Conservation (phyloP, 2,113 vertebrate genomes). For the Rissa tridactyla region DNA sequence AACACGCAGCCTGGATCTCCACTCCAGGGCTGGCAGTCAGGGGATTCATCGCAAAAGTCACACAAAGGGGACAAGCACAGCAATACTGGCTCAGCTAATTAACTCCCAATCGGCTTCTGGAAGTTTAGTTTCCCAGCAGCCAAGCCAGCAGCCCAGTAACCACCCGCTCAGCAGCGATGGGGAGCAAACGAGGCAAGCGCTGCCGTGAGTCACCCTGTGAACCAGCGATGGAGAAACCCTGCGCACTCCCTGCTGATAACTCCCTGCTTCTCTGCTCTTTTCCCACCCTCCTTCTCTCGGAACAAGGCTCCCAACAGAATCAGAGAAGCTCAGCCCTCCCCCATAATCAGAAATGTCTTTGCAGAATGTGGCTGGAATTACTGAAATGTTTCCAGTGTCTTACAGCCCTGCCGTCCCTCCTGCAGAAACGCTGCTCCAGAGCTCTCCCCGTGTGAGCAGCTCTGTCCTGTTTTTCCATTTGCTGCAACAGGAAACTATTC, state of each 20-base stretch:
- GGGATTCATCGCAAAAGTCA: neutral
- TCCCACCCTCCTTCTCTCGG: neutral
- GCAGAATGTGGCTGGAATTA: neutral
- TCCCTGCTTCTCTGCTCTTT: neutral
- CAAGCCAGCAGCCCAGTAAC: neutral
- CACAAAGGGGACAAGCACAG: neutral
- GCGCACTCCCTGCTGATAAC: neutral
- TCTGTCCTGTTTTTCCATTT: neutral
- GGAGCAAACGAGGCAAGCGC: neutral
- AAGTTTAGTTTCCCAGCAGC: neutral
- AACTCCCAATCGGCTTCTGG: neutral
- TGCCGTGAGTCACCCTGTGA: neutral
- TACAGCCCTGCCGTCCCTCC: neutral
- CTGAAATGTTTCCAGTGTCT: neutral
- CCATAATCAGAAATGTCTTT: neutral
- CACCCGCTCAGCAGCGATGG: neutral
- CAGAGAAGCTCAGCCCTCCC: neutral
- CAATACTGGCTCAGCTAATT: neutral
- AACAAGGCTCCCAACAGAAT: neutral
- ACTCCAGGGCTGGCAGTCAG: neutral
- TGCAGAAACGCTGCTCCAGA: neutral
- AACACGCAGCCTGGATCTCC: accelerated
- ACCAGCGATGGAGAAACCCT: neutral
- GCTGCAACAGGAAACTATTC: neutral
- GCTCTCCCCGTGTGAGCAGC: neutral